Conservation (phyloP, 1,140 invertebrate genomes). For the Drosophila kepulauana region DNA sequence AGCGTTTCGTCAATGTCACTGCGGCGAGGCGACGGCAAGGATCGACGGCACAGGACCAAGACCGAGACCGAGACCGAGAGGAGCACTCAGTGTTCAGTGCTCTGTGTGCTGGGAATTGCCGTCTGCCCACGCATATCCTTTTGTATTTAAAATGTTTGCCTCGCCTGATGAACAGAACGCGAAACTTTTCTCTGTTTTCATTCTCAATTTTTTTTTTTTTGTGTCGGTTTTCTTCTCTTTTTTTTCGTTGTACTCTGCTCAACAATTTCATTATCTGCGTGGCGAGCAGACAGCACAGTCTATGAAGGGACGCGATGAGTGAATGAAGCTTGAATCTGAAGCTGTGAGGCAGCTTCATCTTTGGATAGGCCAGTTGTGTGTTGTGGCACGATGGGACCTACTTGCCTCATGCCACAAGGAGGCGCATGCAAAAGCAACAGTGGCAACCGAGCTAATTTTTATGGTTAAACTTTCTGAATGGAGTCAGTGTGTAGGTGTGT, state of each 20-base stretch:
- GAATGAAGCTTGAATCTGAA: slow-evolving; percentile 10
- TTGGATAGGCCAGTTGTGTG: slow-evolving; percentile 71
- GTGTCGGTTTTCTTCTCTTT: slow-evolving; percentile 26
- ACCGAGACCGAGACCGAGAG: neutral
- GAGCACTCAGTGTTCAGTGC: neutral
- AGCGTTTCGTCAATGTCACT: slow-evolving; percentile 82
- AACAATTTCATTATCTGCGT: slow-evolving; percentile 79
- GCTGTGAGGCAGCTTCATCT: slow-evolving; percentile 13
- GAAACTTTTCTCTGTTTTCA: slow-evolving; percentile 57
- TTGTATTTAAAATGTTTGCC: slow-evolving; percentile 82
- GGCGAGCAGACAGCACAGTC: slow-evolving; percentile 27
- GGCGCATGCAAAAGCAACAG: slow-evolving; percentile 30
- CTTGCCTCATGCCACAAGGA: slow-evolving; percentile 54
- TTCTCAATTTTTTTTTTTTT: slow-evolving; percentile 26
- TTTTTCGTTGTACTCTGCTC: slow-evolving; percentile 39
- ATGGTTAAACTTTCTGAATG: slow-evolving; percentile 65
- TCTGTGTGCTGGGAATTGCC: neutral
- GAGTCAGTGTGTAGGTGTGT: neutral
- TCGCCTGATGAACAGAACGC: slow-evolving; percentile 68
- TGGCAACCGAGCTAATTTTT: slow-evolving; percentile 63
- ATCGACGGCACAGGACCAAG: slow-evolving; percentile 31
- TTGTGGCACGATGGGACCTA: slow-evolving; percentile 61
- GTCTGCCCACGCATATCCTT: slow-evolving; percentile 80
- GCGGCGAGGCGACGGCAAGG: slow-evolving; percentile 33
- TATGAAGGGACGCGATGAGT: slow-evolving; percentile 15